Base-by-base conservation (phyloP, 1,140 invertebrate genomes). In the Laodelphax striatellus region DNA sequence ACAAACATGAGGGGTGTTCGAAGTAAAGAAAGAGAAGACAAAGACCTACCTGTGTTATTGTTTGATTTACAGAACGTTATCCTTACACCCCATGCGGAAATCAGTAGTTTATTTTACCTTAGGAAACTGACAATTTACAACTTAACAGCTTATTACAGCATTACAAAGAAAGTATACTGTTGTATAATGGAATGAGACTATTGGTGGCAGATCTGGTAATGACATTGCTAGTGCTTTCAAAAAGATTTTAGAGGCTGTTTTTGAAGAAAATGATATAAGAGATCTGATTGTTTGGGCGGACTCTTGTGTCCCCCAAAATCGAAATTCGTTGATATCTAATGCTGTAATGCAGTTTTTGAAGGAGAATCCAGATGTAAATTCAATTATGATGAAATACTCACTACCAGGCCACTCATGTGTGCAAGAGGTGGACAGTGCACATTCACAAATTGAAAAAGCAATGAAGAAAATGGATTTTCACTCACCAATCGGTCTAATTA, bases 361-460 rank as follows among this genome's bases (percentile, higher is more conserved):
- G 55, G 58, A 60, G 3, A 52, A 67, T 58, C 42, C 54, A 17
- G 13, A 62, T 43, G 43, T 70, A 13, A 9, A 44, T 22, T 61
- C n/a, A 5, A 62, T 69, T 22, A 65, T 60, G 22, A 62, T 68
- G 62, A 68, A 68, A 64, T 70, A 63, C 64, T 67, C 66, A 21
- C 57, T 58, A 21, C 64, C 69, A n/a, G 67, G 67, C 41, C 66
- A 69, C 55, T 65, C 63, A 11, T 63, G 62, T 59, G 54, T 66
- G 13, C 67, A 70, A 54, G 68, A 70, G 61, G 62, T 66, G n/a
- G 68, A 69, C 61, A n/a, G 54, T 52, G 62, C 63, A 4, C 67
- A 70, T 57, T 67, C 63, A 38, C 34, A 16, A 22, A 70, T 68
- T 54, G 67, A 70, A 65, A 66, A 61, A 58, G 31, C 62, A 21